A percentile compares a stretch with the other conserved stretches of the same genome.
These are phyloP conservation scores for Zaprionus kolodkinae DNA, from an alignment of 1,140 invertebrate genomes.

Conservation along the genomic window DNA sequence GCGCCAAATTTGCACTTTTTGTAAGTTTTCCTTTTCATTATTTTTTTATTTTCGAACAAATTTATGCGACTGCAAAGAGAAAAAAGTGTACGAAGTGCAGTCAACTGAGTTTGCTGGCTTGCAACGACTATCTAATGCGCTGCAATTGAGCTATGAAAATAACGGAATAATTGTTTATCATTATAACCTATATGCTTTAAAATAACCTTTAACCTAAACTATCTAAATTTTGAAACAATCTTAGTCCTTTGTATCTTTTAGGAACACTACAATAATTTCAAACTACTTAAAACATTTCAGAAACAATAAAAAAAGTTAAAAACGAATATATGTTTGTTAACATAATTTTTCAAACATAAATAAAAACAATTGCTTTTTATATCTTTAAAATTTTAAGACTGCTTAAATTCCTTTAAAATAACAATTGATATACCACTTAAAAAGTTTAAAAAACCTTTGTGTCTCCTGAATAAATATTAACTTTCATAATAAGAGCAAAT, in stretches of 20 bases:
- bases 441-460: not conserved
- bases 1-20: slow-evolving; percentile 51
- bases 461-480: not conserved
- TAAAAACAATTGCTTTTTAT: too few relatives aligned
- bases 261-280: not conserved
- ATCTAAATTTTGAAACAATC: too few relatives aligned
- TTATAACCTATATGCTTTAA: too few relatives aligned
- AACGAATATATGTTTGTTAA: not conserved
- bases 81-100: slow-evolving; percentile 41
- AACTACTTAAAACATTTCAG: not conserved
- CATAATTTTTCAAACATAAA: not conserved
- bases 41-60: slow-evolving; percentile 35
- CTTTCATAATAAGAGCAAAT: slow-evolving; percentile 1
- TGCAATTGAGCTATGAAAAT: not conserved
- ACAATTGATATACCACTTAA: not conserved
- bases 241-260: too few relatives aligned
- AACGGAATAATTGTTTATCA: too few relatives aligned
- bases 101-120: not conserved
- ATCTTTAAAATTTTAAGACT: too few relatives aligned
- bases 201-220: too few relatives aligned
- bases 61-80: slow-evolving; percentile 52
- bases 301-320: not conserved
- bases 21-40: slow-evolving; percentile 36
- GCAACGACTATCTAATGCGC: slow-evolving; percentile 46
- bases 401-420: too few relatives aligned